Conservation (phyloP, 1,140 invertebrate genomes). For the Drosophila obscura region DNA sequence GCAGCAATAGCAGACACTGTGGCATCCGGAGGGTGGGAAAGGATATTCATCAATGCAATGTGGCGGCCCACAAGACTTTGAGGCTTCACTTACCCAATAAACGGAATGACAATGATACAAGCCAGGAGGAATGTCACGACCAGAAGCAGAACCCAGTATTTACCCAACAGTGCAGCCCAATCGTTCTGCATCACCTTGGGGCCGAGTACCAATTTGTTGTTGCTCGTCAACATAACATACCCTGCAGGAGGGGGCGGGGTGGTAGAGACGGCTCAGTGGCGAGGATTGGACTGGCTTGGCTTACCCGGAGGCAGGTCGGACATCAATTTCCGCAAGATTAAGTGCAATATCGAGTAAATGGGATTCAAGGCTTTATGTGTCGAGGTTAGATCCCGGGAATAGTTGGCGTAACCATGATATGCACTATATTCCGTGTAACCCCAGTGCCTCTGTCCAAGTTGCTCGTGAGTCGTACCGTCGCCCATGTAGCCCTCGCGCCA, state of each 20-base stretch:
- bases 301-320: conserved; percentile 45
- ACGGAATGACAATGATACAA: conserved; percentile 87
- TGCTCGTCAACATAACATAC: conserved; percentile 50
- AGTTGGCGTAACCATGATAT: conserved; percentile 18
- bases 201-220: conserved; percentile 51
- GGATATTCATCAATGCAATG: conserved; percentile 26
- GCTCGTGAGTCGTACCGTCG: conserved; percentile 54
- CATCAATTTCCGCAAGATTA: conserved; percentile 24
- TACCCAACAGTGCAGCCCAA: conserved; percentile 83
- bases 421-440: conserved; percentile 20
- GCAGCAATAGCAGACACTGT: conserved; percentile 90
- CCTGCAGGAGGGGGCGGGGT: conserved; percentile 32
- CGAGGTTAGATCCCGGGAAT: conserved; percentile 2
- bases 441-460: conserved; percentile 54
- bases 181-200: conserved; percentile 84
- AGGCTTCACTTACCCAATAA: conserved; percentile 85
- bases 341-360: conserved; percentile 53
- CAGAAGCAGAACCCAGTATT: conserved; percentile 86
- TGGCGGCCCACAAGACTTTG: too few species aligned
- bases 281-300: background rate
- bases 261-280: background rate
- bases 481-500: conserved; percentile 25
- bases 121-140: conserved; percentile 86
- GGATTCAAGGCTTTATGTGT: conserved; percentile 21
- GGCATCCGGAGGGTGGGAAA: conserved; percentile 7